Percentiles rank a stretch among this genome's conserved stretches.
phyloP scores from a whole-genome alignment of 2,888 invertebrate species.

The Pilophorus perplexus region DNA sequence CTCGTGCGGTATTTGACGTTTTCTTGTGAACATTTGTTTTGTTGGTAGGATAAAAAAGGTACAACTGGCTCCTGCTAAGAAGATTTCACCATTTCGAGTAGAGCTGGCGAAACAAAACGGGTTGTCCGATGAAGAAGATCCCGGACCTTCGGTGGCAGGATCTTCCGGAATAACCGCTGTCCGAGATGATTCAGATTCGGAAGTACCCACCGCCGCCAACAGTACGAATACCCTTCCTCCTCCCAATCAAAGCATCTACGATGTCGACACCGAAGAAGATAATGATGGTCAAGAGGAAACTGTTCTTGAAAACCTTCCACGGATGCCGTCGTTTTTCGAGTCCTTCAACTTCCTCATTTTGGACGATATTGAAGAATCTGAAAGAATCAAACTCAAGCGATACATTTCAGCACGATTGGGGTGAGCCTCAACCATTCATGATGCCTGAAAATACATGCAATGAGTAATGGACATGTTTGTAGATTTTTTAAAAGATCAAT shows the following conservation, averaged over 20 bases:
- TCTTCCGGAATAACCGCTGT: not conserved
- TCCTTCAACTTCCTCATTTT: slow-evolving; percentile 57
- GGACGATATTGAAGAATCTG: slow-evolving; percentile 52
- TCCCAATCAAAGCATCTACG: slow-evolving; percentile 51
- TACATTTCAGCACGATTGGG: slow-evolving; percentile 66
- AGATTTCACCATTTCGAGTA: not conserved
- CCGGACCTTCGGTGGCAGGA: not conserved
- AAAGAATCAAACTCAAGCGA: slow-evolving; percentile 53
- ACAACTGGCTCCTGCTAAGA: not conserved
- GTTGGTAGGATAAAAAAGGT: not conserved
- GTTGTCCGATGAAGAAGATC: not conserved
- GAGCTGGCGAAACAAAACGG: not conserved
- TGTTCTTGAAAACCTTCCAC: slow-evolving; percentile 48
- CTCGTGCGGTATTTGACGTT: too few species aligned
- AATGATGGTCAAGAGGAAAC: not conserved
- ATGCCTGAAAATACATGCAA: too few species aligned
- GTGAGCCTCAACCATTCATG: too few species aligned
- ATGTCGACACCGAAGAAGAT: slow-evolving; percentile 51
- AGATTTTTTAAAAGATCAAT: too few species aligned
- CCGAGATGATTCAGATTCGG: not conserved
- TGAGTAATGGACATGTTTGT: too few species aligned
- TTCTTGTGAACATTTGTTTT: not conserved
- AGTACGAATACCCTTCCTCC: not conserved
- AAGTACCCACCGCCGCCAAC: not conserved
- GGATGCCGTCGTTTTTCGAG: slow-evolving; percentile 56